Evolutionary conservation across 2,888 invertebrate genomes (phyloP), one percentile per base, ranked within the genome.

Genomic region (Catotricha subobsoleta): DNA sequence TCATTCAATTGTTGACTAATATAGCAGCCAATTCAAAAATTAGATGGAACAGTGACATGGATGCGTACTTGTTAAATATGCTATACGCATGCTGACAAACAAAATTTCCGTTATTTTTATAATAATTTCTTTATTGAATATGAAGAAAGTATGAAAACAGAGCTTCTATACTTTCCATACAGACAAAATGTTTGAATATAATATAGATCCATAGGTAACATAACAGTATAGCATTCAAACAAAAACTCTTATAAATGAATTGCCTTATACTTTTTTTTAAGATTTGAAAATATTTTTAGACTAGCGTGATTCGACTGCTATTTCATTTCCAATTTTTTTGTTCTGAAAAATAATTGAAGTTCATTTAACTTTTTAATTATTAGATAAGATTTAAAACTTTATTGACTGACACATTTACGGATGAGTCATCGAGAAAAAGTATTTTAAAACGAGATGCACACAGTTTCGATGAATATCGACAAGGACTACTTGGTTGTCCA

Each of bases 381-480:
- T 27, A 27, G 37, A 28, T 36, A 23, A 21, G 36, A 7, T 36
- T 36, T 16, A 36, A 36, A 10, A 36, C 15, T 10, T 20, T 36
- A 25, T 20, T 40, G 10, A 33, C 31, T 47, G 76, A 75, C 44
- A 75, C 72, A 43, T 68, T 76, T 41, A 66, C 68, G 21, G 77
- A 78, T 48, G 79, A 80, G 52, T 54, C 60, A 28, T 20, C 21
- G 5, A 21, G 60, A 72, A 86, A 83, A 52, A 84, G 82, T 13
- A 87, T 90, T 49, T 60, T 90, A 29, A 87, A 87, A 58, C 70
- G 88, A 18, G 84, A 84, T 57, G 75, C 79, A 12, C 76, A 76
- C 49, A 83, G 81, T 23, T 74, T 81, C 53, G 86, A 86, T 55
- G 86, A 86, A 53, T 71, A 72, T 42, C 57, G 62, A 21, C 42